Conservation (phyloP, 2,797 vertebrate species). For the Acanthis flammea region DNA sequence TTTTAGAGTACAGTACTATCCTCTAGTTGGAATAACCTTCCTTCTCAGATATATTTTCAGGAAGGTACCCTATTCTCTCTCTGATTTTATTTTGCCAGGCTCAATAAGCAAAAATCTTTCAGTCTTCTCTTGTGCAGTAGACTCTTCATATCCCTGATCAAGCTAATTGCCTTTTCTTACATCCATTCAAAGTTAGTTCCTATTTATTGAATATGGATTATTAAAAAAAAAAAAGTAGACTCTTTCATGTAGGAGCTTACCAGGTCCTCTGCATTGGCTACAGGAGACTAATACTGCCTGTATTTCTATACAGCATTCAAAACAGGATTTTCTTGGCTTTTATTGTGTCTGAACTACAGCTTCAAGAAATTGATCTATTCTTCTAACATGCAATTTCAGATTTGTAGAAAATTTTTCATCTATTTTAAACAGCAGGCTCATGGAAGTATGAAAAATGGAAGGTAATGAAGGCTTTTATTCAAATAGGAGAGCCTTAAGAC, state of each 20-base stretch:
- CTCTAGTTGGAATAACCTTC: neutral
- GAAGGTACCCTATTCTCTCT: neutral
- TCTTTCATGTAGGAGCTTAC: neutral
- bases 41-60: neutral
- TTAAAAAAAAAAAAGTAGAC: neutral
- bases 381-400: neutral
- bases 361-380: neutral
- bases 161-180: neutral
- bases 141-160: neutral
- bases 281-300: neutral
- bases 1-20: neutral
- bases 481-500: neutral
- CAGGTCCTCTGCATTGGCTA: neutral
- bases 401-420: neutral
- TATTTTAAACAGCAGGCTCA: neutral
- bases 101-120: neutral
- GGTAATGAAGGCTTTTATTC: neutral
- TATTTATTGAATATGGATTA: neutral
- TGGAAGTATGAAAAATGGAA: neutral
- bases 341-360: neutral
- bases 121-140: neutral
- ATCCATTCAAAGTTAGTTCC: neutral
- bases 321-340: neutral
- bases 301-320: neutral
- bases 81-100: neutral